Percentiles rank a stretch among this genome's conserved stretches.
Evolutionary conservation across 2,888 invertebrate genomes (phyloP).

Genomic region (Exephanes ischioxanthus): DNA sequence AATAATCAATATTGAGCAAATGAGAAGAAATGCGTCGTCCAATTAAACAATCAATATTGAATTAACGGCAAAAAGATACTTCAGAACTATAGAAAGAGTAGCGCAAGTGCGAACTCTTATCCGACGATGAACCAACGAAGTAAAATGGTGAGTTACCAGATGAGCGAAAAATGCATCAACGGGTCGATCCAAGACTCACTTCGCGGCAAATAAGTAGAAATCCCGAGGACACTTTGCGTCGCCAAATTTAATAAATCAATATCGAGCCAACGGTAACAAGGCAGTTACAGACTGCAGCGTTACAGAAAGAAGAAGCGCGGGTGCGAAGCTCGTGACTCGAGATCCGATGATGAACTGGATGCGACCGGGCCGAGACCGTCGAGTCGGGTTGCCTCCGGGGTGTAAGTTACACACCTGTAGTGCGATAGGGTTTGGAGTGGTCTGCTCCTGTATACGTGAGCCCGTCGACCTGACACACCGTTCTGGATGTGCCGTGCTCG

Average conservation of each 20-base stretch:
- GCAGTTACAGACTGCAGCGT: neutral
- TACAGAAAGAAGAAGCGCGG: conserved; percentile 1
- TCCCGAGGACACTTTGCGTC: neutral
- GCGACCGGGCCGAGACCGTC: conserved; percentile 55
- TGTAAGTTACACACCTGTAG: conserved; percentile 75
- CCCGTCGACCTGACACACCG: neutral
- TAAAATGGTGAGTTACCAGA: neutral
- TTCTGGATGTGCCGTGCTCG: neutral
- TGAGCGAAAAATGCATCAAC: neutral
- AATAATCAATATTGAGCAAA: neutral
- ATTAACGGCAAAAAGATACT: no score
- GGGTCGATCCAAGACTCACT: no score
- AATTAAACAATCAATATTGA: no score
- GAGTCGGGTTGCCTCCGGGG: conserved; percentile 72
- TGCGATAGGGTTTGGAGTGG: conserved; percentile 36
- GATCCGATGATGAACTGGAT: conserved; percentile 66
- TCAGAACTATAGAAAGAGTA: no score
- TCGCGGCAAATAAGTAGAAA: neutral
- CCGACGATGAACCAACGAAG: no score
- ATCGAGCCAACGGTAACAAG: neutral
- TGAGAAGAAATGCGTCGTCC: no score
- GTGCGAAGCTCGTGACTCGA: conserved; percentile 64
- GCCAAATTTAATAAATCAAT: neutral
- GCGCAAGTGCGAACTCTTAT: no score
- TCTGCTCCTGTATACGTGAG: neutral